Conservation (phyloP, 2,888 invertebrate species). For the Dioctria rufipes region DNA sequence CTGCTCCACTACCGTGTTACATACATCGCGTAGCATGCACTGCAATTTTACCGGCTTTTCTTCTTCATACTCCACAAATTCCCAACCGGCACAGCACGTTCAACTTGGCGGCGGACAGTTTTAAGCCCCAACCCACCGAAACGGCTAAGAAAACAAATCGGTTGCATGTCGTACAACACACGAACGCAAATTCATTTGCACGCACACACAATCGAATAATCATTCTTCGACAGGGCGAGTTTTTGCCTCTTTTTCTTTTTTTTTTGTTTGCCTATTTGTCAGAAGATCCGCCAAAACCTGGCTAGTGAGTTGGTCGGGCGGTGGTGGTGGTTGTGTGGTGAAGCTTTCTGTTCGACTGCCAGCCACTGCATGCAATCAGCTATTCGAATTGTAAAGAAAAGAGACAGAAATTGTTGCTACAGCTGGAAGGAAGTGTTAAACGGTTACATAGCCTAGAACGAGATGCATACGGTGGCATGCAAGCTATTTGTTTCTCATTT, state of each 20-base stretch:
- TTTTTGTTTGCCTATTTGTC: slow-evolving; percentile 33
- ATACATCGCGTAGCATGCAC: not conserved
- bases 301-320: not conserved
- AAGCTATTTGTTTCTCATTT: slow-evolving; percentile 46
- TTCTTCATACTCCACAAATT: not conserved
- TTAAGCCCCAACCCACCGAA: slow-evolving; percentile 46
- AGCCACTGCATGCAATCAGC: not conserved
- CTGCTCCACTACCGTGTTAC: not conserved
- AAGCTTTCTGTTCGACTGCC: too few relatives aligned
- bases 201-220: slow-evolving; percentile 50
- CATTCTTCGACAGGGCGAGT: slow-evolving; percentile 26
- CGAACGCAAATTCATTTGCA: slow-evolving; percentile 31
- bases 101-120: not conserved
- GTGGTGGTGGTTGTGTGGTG: too few relatives aligned
- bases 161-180: slow-evolving; percentile 57
- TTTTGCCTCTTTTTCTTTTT: not conserved
- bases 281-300: slow-evolving; percentile 9
- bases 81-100: slow-evolving; percentile 28
- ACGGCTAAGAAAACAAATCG: slow-evolving; percentile 54
- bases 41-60: slow-evolving; percentile 50
- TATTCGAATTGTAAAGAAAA: not conserved
- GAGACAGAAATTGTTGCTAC: not conserved
- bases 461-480: slow-evolving; percentile 18
- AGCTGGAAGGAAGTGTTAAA: not conserved
- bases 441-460: not conserved